These are phyloP conservation scores for Selenia dentaria DNA, from an alignment of 2,888 invertebrate genomes.

Conservation along the genomic window DNA sequence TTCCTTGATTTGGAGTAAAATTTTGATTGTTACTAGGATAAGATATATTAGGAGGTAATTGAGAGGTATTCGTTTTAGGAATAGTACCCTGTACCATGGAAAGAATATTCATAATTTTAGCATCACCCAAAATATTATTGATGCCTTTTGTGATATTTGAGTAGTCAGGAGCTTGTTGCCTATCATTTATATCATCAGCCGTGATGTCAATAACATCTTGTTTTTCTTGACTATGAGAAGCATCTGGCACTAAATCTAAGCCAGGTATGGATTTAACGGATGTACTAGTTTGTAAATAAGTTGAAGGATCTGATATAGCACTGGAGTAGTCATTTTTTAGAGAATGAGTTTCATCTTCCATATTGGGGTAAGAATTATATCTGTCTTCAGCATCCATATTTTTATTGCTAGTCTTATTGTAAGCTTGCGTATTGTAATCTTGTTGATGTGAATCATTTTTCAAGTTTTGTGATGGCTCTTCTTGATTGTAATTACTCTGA, in stretches of 20 bases:
- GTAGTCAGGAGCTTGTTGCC: constrained; percentile 68
- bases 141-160: constrained; percentile 86
- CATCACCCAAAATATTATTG: constrained; percentile 86
- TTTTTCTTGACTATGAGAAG: constrained; percentile 39
- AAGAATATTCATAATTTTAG: constrained; percentile 86
- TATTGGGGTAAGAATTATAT: constrained; percentile 53
- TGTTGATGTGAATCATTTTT: constrained; percentile 34
- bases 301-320: constrained; percentile 40
- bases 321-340: constrained; percentile 23
- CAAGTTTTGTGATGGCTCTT: constrained; percentile 29
- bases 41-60: constrained; percentile 10
- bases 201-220: constrained; percentile 67
- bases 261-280: constrained; percentile 88
- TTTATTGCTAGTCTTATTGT: constrained; percentile 47
- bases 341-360: constrained; percentile 29
- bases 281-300: constrained; percentile 58
- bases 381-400: constrained; percentile 50
- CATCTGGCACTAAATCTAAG: constrained; percentile 86
- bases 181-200: constrained; percentile 47
- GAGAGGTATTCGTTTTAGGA: constrained; percentile 18
- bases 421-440: constrained; percentile 32
- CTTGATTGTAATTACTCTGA: constrained; percentile 36
- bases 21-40: constrained; percentile 27
- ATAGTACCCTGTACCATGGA: constrained; percentile 63
- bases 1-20: constrained; percentile 41